Evolutionary conservation across 1,140 invertebrate species (phyloP), one percentile per base, ranked within the genome.

Genomic region (Dreissena polymorpha): DNA sequence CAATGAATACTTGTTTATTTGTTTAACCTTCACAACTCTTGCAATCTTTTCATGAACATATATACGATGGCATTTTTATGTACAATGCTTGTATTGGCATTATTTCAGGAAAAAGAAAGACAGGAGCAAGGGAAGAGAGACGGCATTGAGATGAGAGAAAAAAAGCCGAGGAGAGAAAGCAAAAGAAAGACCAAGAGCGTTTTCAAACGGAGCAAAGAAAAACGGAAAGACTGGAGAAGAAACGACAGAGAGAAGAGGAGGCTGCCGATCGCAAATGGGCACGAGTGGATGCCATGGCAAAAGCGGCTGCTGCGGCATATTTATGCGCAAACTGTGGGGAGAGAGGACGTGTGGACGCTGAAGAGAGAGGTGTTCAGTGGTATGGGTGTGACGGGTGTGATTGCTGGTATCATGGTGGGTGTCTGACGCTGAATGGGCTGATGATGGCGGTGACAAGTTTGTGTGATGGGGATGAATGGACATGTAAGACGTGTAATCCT

Each of bases 301-400:
- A 10, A 67, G 64, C 12, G 25, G 10, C 10, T n/a, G 25, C 64
- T 67, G 64, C 25, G 10, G 10, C 16, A 23, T 25, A 67, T 16
- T 12, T n/a, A 13, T 67, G 16, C 16, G 10, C 10, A 13, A 12
- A 10, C 10, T n/a, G 64, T n/a, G 68, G 68, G 18, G 27, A 27
- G 21, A 18, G 27, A 29, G 68, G 68, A 10, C 14, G 27, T 27
- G 27, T 70, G 10, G n/a, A 39, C 49, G 68, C 25, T n/a, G 68
- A 70, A 29, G 10, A 27, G 14, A 70, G n/a, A 10, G 68, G 27
- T 6, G 49, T 70, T 25, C 6, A 13, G 10, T 70, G 68, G 68
- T 70, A 27, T 29, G 68, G 14, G 29, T 70, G 68, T 70, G 68
- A n/a, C n/a, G n/a, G n/a, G n/a, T n/a, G n/a, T n/a, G n/a, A n/a